phyloP scores from a whole-genome alignment of 2,888 invertebrate species.

The Nasonovia ribisnigri region DNA sequence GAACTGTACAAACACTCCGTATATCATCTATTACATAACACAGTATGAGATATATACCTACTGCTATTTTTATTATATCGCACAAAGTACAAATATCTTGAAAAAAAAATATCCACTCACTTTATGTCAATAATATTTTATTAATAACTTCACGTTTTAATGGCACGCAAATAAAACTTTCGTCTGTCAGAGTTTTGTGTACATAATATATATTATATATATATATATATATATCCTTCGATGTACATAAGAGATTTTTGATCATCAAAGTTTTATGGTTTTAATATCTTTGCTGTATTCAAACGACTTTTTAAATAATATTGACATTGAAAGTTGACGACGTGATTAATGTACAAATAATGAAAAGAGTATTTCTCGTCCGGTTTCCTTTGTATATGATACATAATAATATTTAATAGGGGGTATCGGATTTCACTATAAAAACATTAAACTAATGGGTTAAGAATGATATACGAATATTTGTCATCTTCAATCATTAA shows the following conservation, averaged over 20 bases:
- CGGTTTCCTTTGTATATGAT: not conserved
- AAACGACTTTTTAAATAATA: conserved; percentile 32
- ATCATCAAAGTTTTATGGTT: conserved; percentile 6
- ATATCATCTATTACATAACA: not conserved
- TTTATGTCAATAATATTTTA: not conserved
- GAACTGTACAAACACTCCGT: not conserved
- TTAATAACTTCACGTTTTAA: conserved; percentile 6
- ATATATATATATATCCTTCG: not conserved
- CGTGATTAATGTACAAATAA: conserved; percentile 4
- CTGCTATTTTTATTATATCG: not conserved
- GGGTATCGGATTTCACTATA: not conserved
- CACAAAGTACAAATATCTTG: not conserved
- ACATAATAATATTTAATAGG: not conserved
- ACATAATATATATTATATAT: not conserved
- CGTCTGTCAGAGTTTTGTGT: not conserved
- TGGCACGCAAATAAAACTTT: not conserved
- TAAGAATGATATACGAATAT: not conserved
- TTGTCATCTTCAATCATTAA: not conserved
- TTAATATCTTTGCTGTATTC: not conserved
- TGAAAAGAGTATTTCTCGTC: not conserved
- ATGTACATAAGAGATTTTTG: not conserved
- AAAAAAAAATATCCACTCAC: not conserved
- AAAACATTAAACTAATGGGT: not conserved
- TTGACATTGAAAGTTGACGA: not conserved
- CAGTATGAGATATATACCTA: not conserved